These are phyloP conservation scores for Silurus meridionalis DNA, from an alignment of 2,113 vertebrate genomes.

Conservation along the genomic window DNA sequence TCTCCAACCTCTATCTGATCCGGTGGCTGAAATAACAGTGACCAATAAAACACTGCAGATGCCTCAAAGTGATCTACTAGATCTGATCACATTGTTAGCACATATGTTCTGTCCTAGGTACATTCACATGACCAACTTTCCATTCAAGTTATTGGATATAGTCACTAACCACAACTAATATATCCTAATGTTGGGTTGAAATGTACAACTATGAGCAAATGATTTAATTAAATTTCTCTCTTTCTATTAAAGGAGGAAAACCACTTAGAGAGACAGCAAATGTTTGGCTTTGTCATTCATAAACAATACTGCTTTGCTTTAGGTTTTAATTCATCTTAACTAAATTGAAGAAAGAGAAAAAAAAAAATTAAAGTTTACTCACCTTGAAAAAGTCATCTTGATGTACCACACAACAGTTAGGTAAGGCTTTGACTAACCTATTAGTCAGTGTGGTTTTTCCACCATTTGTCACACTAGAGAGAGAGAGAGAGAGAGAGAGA, in stretches of 20 bases:
- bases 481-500: neutral
- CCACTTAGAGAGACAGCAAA: neutral
- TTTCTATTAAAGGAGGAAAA: neutral
- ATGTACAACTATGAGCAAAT: neutral
- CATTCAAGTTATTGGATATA: too few species aligned
- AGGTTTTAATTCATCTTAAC: too few species aligned
- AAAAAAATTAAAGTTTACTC: conserved; percentile 46
- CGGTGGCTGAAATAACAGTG: conserved; percentile 84
- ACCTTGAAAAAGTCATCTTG: conserved; percentile 84
- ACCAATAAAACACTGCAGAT: conserved; percentile 83
- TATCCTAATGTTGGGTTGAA: neutral
- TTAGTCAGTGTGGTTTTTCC: conserved; percentile 81
- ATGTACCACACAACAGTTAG: conserved; percentile 80
- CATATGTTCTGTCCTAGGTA: neutral
- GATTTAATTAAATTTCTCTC: neutral
- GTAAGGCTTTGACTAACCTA: conserved; percentile 71
- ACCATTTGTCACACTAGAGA: conserved; percentile 76
- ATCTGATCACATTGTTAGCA: conserved; percentile 61
- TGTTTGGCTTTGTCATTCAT: neutral
- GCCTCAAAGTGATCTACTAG: conserved; percentile 69
- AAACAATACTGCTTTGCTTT: neutral
- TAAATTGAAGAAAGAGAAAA: too few species aligned
- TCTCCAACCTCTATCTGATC: conserved; percentile 82
- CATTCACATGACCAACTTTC: neutral
- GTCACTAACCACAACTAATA: neutral